These are phyloP conservation scores for Lasioglossum figueresi DNA, from an alignment of 2,888 invertebrate genomes.

Conservation along the genomic window DNA sequence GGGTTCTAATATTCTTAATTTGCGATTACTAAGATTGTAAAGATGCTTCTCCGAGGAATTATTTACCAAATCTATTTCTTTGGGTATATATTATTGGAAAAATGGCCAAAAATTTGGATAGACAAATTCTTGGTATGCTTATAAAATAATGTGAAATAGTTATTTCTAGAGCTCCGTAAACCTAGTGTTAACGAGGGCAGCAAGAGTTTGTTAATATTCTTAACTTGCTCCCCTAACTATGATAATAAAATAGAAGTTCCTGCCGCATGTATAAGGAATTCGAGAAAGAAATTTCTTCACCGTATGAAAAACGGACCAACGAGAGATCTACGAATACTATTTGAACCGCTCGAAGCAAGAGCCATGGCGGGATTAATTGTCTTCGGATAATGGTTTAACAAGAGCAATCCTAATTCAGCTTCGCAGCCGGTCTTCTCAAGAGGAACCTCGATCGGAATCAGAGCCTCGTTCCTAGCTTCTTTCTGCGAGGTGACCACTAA, in stretches of 20 bases:
- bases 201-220: not conserved
- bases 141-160: too few species aligned
- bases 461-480: slow-evolving; percentile 32
- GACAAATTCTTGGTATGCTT: too few species aligned
- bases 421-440: not conserved
- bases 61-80: too few species aligned
- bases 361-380: not conserved
- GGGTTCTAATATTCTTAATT: too few species aligned
- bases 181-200: too few species aligned
- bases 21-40: too few species aligned
- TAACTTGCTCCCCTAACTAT: not conserved
- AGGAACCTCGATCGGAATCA: slow-evolving; percentile 35
- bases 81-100: too few species aligned
- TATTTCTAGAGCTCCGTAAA: too few species aligned
- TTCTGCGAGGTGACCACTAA: slow-evolving; percentile 58
- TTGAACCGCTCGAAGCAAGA: not conserved
- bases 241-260: not conserved
- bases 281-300: not conserved
- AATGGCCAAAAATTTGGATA: too few species aligned
- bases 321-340: not conserved
- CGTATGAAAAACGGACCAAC: not conserved
- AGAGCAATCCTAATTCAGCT: slow-evolving; percentile 1
- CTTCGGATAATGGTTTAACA: slow-evolving; percentile 4
- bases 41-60: too few species aligned
- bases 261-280: not conserved